Conservation (phyloP, 2,797 vertebrate genomes). For the Siniperca undulata region DNA sequence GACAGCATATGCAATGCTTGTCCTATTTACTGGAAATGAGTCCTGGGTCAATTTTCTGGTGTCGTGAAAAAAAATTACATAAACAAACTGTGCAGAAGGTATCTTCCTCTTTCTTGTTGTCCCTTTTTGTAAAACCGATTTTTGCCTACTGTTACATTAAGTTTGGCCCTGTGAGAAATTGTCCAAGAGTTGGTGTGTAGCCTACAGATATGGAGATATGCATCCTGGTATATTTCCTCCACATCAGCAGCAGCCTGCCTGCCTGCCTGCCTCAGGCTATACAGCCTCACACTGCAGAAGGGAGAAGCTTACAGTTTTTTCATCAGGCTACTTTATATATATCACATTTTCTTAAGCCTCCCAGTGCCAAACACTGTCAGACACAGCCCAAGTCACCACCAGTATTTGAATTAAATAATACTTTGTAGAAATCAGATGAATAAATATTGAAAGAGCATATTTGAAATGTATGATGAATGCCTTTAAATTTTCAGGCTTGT, state of each 20-base stretch:
- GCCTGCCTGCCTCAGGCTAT: constrained; percentile 41
- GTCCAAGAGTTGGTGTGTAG: constrained; percentile 13
- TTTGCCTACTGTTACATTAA: constrained; percentile 24
- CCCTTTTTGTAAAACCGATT: constrained; percentile 19
- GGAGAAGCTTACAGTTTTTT: constrained; percentile 36
- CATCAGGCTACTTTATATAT: constrained; percentile 26
- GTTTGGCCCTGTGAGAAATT: constrained; percentile 22
- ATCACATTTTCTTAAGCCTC: constrained; percentile 23
- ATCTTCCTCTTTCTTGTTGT: constrained; percentile 29
- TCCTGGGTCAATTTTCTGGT: constrained; percentile 75
- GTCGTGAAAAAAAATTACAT: constrained; percentile 43
- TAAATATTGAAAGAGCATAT: constrained; percentile 17
- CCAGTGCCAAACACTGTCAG: constrained; percentile 8
- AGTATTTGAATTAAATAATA: constrained; percentile 4
- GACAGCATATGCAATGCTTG: constrained; percentile 78
- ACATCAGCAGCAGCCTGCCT: constrained; percentile 43
- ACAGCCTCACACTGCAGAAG: constrained; percentile 30
- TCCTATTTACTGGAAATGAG: constrained; percentile 80
- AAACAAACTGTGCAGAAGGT: constrained; percentile 51
- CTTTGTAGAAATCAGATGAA: background rate
- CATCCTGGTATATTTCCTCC: constrained; percentile 43
- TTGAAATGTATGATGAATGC: background rate
- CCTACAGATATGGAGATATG: constrained; percentile 44
- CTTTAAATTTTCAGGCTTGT: background rate
- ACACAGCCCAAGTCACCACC: constrained; percentile 5